Percentiles rank a stretch among this genome's conserved stretches.
Evolutionary conservation across 2,113 vertebrate genomes (phyloP).

Genomic region (Myrmecophaga tridactyla): DNA sequence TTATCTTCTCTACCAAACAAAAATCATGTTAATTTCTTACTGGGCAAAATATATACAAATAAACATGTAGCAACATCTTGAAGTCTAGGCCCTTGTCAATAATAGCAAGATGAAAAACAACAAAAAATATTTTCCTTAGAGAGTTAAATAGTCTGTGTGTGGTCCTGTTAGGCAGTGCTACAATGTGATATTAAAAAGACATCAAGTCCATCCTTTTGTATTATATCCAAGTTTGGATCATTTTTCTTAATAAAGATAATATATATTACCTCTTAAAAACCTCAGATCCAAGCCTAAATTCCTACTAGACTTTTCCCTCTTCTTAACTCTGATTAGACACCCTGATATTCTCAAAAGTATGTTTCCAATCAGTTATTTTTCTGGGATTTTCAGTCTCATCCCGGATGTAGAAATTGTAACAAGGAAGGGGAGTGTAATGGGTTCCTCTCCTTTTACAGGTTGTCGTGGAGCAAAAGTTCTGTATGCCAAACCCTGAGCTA

Average conservation of each 20-base stretch:
- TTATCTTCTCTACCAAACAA: neutral
- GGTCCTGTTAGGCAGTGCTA: neutral
- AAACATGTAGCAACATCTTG: neutral
- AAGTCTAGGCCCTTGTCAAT: neutral
- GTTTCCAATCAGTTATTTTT: neutral
- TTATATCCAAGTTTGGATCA: neutral
- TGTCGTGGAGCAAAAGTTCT: neutral
- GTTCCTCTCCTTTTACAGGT: neutral
- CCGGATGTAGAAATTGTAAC: neutral
- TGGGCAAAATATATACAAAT: neutral
- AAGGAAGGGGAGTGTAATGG: rapidly evolving
- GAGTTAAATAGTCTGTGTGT: neutral
- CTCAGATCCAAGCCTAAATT: neutral
- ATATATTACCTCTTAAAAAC: neutral
- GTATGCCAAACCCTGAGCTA: neutral
- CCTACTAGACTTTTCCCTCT: neutral
- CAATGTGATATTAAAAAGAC: neutral
- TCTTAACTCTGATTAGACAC: neutral
- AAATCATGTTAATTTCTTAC: neutral
- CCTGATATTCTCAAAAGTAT: neutral
- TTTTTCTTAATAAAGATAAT: neutral
- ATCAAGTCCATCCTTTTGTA: neutral
- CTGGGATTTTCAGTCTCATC: neutral
- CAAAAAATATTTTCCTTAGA: neutral
- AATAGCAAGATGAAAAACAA: neutral